Conservation (phyloP, 2,797 vertebrate species). For the Leptodactylus fallax region DNA sequence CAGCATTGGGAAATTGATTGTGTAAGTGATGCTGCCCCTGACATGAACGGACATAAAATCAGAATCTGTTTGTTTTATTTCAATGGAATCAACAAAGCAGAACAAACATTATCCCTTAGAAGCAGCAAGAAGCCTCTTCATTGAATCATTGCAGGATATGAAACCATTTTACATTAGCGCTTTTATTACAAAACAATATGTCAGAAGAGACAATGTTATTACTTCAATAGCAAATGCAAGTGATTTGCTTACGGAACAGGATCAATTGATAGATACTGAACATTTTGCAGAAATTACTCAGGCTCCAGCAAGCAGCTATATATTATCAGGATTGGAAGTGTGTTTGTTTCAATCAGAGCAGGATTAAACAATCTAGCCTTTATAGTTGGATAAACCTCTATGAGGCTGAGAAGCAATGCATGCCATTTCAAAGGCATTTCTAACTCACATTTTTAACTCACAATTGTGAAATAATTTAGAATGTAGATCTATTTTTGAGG, state of each 20-base stretch:
- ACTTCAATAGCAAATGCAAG: slow-evolving; percentile 60
- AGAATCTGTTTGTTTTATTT: slow-evolving; percentile 59
- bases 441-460: neutral
- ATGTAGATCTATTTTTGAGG: neutral
- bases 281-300: slow-evolving; percentile 60
- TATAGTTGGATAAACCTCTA: slow-evolving; percentile 33
- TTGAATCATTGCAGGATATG: slow-evolving; percentile 62
- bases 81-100: slow-evolving; percentile 61
- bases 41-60: slow-evolving; percentile 52
- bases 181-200: slow-evolving; percentile 65
- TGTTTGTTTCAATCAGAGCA: slow-evolving; percentile 40
- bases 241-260: slow-evolving; percentile 62
- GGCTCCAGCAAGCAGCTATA: slow-evolving; percentile 43
- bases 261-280: slow-evolving; percentile 65
- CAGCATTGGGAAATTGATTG: slow-evolving; percentile 51
- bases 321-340: slow-evolving; percentile 41
- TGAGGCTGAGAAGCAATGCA: slow-evolving; percentile 11
- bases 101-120: slow-evolving; percentile 58
- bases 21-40: slow-evolving; percentile 42
- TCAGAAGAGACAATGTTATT: slow-evolving; percentile 64
- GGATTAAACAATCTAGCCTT: slow-evolving; percentile 47
- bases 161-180: slow-evolving; percentile 63
- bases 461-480: neutral
- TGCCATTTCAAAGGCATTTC: neutral
- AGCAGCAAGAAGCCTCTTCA: slow-evolving; percentile 53